These are phyloP conservation scores for Casuarius casuarius DNA, from an alignment of 2,113 vertebrate species.

Conservation along the genomic window DNA sequence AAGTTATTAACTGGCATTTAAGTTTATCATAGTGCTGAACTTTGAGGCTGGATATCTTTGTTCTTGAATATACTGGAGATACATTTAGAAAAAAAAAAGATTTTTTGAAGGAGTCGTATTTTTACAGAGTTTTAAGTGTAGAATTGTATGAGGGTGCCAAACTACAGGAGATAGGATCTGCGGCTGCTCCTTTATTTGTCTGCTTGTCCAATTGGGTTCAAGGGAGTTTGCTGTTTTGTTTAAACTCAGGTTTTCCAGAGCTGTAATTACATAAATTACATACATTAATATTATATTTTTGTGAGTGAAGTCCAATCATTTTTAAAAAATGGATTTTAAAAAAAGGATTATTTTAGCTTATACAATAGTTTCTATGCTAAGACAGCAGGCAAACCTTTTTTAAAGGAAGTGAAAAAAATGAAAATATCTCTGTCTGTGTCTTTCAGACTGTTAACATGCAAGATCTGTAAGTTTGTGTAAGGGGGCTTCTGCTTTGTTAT, in stretches of 20 bases:
- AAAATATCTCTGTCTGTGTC: background rate
- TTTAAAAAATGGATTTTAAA: too few species aligned
- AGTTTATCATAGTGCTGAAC: background rate
- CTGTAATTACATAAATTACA: constrained; percentile 23
- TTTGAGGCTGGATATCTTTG: background rate
- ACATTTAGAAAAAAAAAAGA: background rate
- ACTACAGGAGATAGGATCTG: background rate
- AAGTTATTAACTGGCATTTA: constrained; percentile 22
- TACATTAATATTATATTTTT: background rate
- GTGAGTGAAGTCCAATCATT: background rate
- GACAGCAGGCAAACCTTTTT: background rate
- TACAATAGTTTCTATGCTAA: background rate
- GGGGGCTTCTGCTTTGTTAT: background rate
- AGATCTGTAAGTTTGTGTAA: background rate
- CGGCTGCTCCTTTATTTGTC: background rate
- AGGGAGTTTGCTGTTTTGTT: background rate
- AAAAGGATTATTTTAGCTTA: background rate
- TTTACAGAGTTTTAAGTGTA: background rate
- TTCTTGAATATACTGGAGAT: background rate
- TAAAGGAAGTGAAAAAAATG: background rate
- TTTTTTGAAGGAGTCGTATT: background rate
- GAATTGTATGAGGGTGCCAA: background rate
- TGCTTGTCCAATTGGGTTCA: background rate
- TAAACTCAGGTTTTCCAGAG: constrained; percentile 7
- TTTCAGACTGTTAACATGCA: background rate